Evolutionary conservation across 2,113 vertebrate species (phyloP), one percentile per base, ranked within the genome.

Genomic region (Chamaetylas fuelleborni): DNA sequence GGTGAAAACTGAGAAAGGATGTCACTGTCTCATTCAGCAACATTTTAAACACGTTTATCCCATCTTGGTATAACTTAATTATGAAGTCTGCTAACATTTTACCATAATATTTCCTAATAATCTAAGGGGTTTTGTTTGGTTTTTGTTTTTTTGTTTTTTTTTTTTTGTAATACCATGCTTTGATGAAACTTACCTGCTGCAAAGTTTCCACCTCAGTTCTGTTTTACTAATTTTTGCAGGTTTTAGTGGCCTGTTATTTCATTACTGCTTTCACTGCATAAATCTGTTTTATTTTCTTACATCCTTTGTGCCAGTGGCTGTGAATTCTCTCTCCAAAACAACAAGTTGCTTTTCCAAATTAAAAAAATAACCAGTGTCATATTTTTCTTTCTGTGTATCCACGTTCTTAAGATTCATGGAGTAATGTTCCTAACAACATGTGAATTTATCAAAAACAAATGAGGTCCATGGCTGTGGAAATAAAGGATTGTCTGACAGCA

Each of bases 91-190:
- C 56, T 77, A 53, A 40, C 5, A 3, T 40, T 83, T 85, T 28
- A 36, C 53, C 29, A 19, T 26, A 11, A 2, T 38, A 47, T 79
- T 88, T 85, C 61, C 25, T 36, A 58, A 36, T 62, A 48, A 29
- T 34, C 16, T 22, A 53, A 78, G 56, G 17, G 17, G 42, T 0
- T 0, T 54, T 67, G 50, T 51, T 28, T 73, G 43, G 20, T 0
- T 0, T 48, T 67, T 50, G 56, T 31, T 73, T 33, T 51, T 16
- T 31, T 73, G 29, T 51, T 16, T 0, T 0, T 50, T 64, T 54
- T 60, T 31, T 74, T n/a, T 56, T 29, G 45, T 61, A 40, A n/a
- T n/a, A 20, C 17, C 11, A 7, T 25, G 34, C 23, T 89, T 85
- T 78, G 60, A 79, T 81, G 33, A 74, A 86, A 67, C 29, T 70